Conservation (phyloP, 1,140 invertebrate genomes). For the Neuroterus valhalla region DNA sequence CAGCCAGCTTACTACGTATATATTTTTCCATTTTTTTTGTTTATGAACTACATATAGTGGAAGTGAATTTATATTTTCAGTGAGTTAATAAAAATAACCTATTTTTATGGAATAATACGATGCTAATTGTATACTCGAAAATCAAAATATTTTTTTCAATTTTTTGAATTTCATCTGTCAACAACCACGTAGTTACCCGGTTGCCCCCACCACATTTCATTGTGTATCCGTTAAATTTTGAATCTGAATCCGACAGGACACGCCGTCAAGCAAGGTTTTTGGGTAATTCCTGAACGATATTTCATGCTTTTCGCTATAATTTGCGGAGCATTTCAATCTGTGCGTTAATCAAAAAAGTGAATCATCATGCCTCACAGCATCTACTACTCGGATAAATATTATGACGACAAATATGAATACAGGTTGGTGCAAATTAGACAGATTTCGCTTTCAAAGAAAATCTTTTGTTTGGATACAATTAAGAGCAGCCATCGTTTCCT, state of each 20-base stretch:
- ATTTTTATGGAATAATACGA: too few relatives aligned
- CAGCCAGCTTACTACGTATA: background rate
- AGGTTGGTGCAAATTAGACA: conserved; percentile 40
- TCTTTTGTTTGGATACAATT: conserved; percentile 16
- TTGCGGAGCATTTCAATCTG: background rate
- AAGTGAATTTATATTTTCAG: background rate
- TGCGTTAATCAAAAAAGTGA: background rate
- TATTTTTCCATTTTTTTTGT: background rate
- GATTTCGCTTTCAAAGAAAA: background rate
- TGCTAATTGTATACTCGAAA: too few relatives aligned
- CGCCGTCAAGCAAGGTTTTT: conserved; percentile 19
- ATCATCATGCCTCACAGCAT: conserved; percentile 48
- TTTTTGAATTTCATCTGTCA: too few relatives aligned
- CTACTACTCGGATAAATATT: conserved; percentile 58
- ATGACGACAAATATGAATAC: conserved; percentile 56
- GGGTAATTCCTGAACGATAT: background rate
- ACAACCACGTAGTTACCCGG: background rate
- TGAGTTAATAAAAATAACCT: too few relatives aligned
- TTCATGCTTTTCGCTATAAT: background rate
- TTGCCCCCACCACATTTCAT: background rate
- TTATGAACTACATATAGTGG: too few relatives aligned
- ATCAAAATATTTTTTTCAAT: too few relatives aligned
- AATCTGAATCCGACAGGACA: background rate
- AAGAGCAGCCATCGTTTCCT: background rate
- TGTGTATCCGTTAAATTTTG: conserved; percentile 20